Evolutionary conservation across 2,888 invertebrate species (phyloP).

Genomic region (Meghimatium bilineatum): DNA sequence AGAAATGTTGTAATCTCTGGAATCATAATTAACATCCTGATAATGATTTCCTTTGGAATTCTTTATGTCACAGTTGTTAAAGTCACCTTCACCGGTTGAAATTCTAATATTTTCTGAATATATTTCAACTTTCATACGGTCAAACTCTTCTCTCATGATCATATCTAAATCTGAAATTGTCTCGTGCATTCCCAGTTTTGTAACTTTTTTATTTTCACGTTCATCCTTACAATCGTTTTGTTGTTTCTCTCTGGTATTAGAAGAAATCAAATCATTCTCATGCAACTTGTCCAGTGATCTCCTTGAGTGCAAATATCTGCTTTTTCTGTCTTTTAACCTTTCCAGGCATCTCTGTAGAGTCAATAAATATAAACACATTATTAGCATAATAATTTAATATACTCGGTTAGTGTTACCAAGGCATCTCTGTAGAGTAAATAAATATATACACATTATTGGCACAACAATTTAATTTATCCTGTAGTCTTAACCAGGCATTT

Average conservation of each 20-base stretch:
- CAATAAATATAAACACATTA: not conserved
- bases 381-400: not conserved
- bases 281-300: constrained; percentile 1
- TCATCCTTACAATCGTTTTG: not conserved
- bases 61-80: not conserved
- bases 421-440: too few species aligned
- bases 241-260: not conserved
- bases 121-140: constrained; percentile 13
- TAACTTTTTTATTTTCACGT: not conserved
- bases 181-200: not conserved
- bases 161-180: constrained; percentile 9
- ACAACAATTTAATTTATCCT: too few species aligned
- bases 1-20: not conserved
- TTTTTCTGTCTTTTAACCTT: constrained; percentile 42
- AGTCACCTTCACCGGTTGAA: constrained; percentile 17
- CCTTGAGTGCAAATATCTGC: constrained; percentile 19
- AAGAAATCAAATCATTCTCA: not conserved
- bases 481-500: too few species aligned
- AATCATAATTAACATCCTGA: not conserved
- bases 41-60: not conserved
- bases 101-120: constrained; percentile 17
- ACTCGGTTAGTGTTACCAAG: too few species aligned
- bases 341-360: constrained; percentile 45
- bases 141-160: constrained; percentile 45
- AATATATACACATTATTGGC: too few species aligned